Percentiles rank a stretch among this genome's conserved stretches.
Evolutionary conservation across 2,797 vertebrate genomes (phyloP).

Genomic region (Masticophis lateralis): DNA sequence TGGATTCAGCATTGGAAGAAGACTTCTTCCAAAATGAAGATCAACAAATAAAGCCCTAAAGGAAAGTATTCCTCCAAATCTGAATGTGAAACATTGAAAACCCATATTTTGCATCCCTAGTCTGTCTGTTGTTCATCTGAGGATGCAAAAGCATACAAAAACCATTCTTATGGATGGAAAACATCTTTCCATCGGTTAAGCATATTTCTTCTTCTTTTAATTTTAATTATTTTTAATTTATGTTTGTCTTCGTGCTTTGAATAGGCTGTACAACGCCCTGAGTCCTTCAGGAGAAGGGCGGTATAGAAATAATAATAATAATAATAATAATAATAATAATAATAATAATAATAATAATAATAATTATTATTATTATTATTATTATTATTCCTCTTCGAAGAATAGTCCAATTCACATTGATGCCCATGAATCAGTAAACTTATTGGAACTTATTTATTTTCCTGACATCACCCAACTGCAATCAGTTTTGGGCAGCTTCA

Average conservation of each 20-base stretch:
- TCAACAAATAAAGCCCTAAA: not conserved
- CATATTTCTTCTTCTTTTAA: not conserved
- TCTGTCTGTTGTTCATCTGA: not conserved
- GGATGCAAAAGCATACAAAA: not conserved
- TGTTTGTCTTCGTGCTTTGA: too few relatives aligned
- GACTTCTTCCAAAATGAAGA: not conserved
- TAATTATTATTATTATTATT: too few relatives aligned
- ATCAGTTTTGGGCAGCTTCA: not conserved
- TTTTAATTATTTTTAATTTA: too few relatives aligned
- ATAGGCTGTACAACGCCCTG: too few relatives aligned
- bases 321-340: too few relatives aligned
- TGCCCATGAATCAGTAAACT: not conserved
- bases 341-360: too few relatives aligned
- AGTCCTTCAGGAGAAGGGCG: too few relatives aligned
- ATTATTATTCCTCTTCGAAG: not conserved
- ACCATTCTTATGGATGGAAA: not conserved
- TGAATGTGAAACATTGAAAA: not conserved
- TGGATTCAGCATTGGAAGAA: not conserved
- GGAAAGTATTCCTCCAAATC: not conserved
- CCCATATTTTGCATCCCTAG: not conserved
- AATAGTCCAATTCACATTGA: not conserved
- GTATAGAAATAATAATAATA: too few relatives aligned
- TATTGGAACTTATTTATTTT: not conserved
- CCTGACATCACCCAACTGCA: not conserved
- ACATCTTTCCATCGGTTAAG: not conserved